Evolutionary conservation across 2,113 vertebrate species (phyloP).

Genomic region (Melanostigma gelatinosum): DNA sequence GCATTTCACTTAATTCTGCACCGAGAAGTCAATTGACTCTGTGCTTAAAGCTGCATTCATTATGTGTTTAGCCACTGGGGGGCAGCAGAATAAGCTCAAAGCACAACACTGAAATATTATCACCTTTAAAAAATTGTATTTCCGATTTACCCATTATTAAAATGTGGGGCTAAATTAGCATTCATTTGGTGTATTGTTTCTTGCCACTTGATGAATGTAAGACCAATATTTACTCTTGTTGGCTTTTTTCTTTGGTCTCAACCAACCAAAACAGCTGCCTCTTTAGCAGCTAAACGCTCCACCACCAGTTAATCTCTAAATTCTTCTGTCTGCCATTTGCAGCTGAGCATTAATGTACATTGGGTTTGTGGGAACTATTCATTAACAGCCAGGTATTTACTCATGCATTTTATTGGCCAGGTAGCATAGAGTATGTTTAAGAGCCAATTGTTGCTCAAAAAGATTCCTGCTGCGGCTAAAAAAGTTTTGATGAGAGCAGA

Average conservation of each 20-base stretch:
- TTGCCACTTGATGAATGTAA: background rate
- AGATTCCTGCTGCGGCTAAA: background rate
- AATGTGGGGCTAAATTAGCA: background rate
- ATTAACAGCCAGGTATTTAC: background rate
- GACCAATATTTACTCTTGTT: background rate
- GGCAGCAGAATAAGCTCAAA: background rate
- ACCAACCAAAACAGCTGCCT: background rate
- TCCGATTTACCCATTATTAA: background rate
- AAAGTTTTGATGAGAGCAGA: background rate
- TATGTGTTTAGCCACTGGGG: no score
- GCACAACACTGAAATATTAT: no score
- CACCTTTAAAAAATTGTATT: background rate
- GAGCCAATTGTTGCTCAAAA: background rate
- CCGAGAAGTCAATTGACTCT: background rate
- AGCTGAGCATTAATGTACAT: background rate
- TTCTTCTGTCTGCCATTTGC: background rate
- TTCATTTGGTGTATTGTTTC: background rate
- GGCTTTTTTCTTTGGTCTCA: background rate
- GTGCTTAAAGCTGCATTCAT: background rate
- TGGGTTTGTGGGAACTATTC: no score
- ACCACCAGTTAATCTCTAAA: background rate
- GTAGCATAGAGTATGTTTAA: no score
- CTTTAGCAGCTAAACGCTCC: background rate
- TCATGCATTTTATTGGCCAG: no score
- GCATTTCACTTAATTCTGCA: background rate